Conservation (phyloP, 1,140 invertebrate genomes). For the Lepidurus couesii region DNA sequence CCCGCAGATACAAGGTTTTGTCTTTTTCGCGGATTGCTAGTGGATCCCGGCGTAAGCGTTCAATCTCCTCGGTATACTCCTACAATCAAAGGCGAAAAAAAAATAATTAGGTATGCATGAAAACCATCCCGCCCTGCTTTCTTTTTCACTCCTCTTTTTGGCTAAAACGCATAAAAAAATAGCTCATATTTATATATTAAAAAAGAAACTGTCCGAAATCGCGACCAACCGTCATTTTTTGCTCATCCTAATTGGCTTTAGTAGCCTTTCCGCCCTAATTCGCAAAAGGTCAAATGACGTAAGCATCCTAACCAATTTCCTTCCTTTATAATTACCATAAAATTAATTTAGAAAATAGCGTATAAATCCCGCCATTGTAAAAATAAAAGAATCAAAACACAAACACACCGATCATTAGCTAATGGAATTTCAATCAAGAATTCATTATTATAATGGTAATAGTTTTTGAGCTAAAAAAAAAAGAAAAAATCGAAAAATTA, state of each 20-base stretch:
- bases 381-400: too few relatives aligned
- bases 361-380: too few relatives aligned
- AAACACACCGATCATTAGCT: too few relatives aligned
- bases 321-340: too few relatives aligned
- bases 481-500: neutral
- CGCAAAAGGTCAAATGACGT: neutral
- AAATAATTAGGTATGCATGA: neutral
- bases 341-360: too few relatives aligned
- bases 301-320: neutral
- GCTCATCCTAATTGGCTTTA: neutral
- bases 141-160: neutral
- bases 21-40: conserved; percentile 73
- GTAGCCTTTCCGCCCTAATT: conserved; percentile 2
- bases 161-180: neutral
- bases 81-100: conserved; percentile 38
- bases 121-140: neutral
- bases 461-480: neutral
- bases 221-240: neutral
- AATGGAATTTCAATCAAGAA: too few relatives aligned
- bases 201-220: neutral
- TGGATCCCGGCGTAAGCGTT: conserved; percentile 74
- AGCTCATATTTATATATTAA: too few relatives aligned
- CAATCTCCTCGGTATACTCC: conserved; percentile 87
- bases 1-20: conserved; percentile 60
- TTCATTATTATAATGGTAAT: too few relatives aligned